A percentile compares a stretch with the other conserved stretches of the same genome.
These are phyloP conservation scores for Nycteola revayana DNA, from an alignment of 2,888 invertebrate genomes.

Conservation along the genomic window DNA sequence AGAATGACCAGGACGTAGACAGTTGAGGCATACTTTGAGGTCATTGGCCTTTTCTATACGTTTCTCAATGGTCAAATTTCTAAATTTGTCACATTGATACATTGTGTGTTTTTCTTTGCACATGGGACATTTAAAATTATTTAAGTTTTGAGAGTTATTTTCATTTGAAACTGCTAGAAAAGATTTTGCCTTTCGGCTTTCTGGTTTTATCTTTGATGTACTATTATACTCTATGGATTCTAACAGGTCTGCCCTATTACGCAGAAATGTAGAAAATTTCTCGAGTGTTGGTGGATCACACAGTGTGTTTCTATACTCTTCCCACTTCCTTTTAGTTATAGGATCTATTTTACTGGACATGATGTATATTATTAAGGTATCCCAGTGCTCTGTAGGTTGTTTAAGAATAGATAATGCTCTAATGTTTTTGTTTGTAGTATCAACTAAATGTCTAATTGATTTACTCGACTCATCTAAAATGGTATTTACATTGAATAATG, in stretches of 20 bases:
- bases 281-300: too few species aligned
- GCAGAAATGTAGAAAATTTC: too few species aligned
- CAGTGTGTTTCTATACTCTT: background rate
- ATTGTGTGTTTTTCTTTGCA: too few species aligned
- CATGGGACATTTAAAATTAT: too few species aligned
- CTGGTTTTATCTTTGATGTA: background rate
- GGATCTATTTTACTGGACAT: background rate
- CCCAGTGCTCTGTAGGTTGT: background rate
- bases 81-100: too few species aligned
- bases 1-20: too few species aligned
- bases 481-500: background rate
- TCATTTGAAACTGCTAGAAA: too few species aligned
- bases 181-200: background rate
- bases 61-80: too few species aligned
- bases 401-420: background rate
- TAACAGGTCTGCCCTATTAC: too few species aligned
- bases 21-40: too few species aligned
- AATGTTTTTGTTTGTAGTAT: background rate
- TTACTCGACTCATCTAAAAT: background rate
- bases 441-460: background rate
- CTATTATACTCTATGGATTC: conserved; percentile 4
- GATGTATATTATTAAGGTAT: background rate
- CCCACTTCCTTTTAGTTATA: background rate
- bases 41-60: too few species aligned
- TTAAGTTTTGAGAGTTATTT: too few species aligned